Conservation (phyloP, 2,113 vertebrate genomes). For the Motacilla tschutschensis region DNA sequence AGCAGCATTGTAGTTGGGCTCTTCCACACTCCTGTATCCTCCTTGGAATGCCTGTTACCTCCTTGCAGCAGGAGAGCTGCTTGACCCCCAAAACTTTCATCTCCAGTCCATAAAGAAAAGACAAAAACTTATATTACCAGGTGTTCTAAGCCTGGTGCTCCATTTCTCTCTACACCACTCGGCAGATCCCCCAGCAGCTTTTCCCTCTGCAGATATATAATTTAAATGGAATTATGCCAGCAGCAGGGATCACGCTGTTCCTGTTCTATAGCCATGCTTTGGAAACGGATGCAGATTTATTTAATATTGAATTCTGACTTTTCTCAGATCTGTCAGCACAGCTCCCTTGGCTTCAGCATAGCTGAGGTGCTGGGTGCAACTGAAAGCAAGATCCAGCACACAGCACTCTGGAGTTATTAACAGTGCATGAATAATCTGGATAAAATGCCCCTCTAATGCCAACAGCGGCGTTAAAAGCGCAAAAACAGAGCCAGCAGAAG, state of each 20-base stretch:
- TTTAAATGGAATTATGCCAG: conserved; percentile 46
- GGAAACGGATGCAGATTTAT: conserved; percentile 14
- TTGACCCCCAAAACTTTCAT: not conserved
- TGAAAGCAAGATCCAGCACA: not conserved
- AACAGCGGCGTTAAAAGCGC: not conserved
- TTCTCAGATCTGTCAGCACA: conserved; percentile 34
- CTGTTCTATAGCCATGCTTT: conserved; percentile 17
- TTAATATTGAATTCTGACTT: conserved; percentile 35
- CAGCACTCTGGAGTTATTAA: not conserved
- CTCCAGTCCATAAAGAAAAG: not conserved
- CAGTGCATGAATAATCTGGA: conserved; percentile 29
- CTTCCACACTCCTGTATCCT: not conserved
- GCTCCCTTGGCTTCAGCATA: conserved; percentile 4
- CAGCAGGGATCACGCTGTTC: conserved; percentile 15
- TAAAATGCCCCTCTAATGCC: conserved; percentile 5
- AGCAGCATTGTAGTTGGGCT: not conserved
- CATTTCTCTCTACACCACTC: not conserved
- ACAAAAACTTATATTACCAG: not conserved
- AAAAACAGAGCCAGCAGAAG: not conserved
- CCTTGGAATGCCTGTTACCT: accelerated
- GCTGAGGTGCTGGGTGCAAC: not conserved
- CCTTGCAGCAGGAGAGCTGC: not conserved
- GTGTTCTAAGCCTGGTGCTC: not conserved
- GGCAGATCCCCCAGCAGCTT: not conserved
- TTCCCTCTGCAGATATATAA: conserved; percentile 12